Base-by-base conservation (phyloP, 2,113 vertebrate genomes). In the Bufo bufo region DNA sequence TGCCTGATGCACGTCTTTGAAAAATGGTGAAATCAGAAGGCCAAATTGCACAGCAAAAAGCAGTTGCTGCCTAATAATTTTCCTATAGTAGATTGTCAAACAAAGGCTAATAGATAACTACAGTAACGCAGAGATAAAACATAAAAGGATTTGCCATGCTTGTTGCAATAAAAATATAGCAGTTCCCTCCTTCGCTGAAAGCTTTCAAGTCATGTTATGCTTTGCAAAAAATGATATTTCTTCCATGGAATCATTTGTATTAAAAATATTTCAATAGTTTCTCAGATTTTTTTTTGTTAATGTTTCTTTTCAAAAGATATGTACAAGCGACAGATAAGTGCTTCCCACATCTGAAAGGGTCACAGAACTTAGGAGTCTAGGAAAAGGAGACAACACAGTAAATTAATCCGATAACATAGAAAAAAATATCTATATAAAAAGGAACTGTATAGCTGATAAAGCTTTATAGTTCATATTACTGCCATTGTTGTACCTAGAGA, bases 31-130 rank as follows among this genome's bases (percentile, higher is more conserved):
- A 90, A 85, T 13, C 47, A 87, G 61, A n/a, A 89, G 87, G 75
- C 43, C 84, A 89, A 91, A 91, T 10, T 5, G 72, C 2, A 45
- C 43, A 83, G 61, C 6, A 88, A 85, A 91, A 90, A 88, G 85
- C 17, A 89, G 77, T 59, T 71, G 49, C 74, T 85, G 56, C 50
- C 65, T 85, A 89, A 82, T 69, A 77, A 71, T 75, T 33, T 82
- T 86, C 58, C 9, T 85, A 89, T 82, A 17, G 85, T 90, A 90
- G 66, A 2, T 49, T 54, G 54, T 52, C 84, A 90, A 90, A 86
- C 84, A 90, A 90, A 86, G 43, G 20, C 10, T 89, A 90, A 84
- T 47, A 58, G 59, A 89, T 79, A 89, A 9, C 45, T 89, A 63
- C 49, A 43, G 85, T 87, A 87, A 54, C 59, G 81, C 61, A 14